These are phyloP conservation scores for Incurvaria masculella DNA, from an alignment of 2,888 invertebrate species.

Conservation along the genomic window DNA sequence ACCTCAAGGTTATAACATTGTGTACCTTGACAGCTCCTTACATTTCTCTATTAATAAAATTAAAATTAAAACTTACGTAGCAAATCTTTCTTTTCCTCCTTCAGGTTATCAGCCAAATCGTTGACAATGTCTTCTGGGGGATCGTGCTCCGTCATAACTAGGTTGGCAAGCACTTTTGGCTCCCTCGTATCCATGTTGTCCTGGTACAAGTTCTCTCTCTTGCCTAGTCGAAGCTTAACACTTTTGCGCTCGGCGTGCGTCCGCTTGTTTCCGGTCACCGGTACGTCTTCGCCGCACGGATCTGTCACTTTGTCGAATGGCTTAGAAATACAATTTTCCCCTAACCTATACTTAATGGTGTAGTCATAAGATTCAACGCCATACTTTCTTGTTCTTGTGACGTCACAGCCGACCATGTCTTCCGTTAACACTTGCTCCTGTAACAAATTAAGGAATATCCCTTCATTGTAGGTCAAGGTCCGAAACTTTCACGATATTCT, in stretches of 20 bases:
- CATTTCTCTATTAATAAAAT: constrained; percentile 3
- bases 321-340: constrained; percentile 43
- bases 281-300: constrained; percentile 24
- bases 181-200: constrained; percentile 50
- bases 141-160: constrained; percentile 49
- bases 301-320: constrained; percentile 33
- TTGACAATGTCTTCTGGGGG: constrained; percentile 59
- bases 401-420: constrained; percentile 74
- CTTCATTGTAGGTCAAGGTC: too few relatives aligned
- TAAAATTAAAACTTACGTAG: constrained; percentile 53
- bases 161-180: constrained; percentile 56
- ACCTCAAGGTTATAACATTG: too few relatives aligned
- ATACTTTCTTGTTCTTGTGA: constrained; percentile 63
- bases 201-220: constrained; percentile 41
- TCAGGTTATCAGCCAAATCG: constrained; percentile 71
- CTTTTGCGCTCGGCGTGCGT: constrained; percentile 57
- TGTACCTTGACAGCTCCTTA: constrained; percentile 4
- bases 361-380: constrained; percentile 78
- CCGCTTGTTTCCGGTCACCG: constrained; percentile 51
- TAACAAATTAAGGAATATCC: constrained; percentile 20
- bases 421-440: constrained; percentile 79
- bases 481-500: too few relatives aligned
- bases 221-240: constrained; percentile 54
- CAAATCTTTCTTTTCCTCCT: constrained; percentile 70
- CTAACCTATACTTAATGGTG: constrained; percentile 60